A percentile compares a stretch with the other conserved stretches of the same genome.
phyloP scores from a whole-genome alignment of 2,797 vertebrate genomes.

The Rhadinocentrus ornatus region DNA sequence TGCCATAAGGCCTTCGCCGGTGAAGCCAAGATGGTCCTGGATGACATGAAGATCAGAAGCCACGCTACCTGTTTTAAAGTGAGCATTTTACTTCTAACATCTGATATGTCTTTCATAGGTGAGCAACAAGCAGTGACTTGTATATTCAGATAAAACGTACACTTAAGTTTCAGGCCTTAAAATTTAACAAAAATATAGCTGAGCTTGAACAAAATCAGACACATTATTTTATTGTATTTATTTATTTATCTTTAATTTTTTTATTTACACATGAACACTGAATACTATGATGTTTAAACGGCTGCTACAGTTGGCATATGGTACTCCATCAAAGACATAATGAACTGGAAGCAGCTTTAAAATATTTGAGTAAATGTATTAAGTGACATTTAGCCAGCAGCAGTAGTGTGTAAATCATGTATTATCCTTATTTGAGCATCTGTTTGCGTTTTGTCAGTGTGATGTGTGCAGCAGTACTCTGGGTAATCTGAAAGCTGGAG shows the following conservation, averaged over 20 bases:
- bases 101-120: neutral
- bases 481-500: conserved; percentile 91
- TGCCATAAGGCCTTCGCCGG: conserved; percentile 90
- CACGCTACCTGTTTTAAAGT: conserved; percentile 97
- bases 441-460: conserved; percentile 83
- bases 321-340: neutral
- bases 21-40: conserved; percentile 94
- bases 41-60: conserved; percentile 92
- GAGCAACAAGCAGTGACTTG: neutral
- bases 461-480: conserved; percentile 88
- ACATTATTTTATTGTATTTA: neutral
- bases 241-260: neutral
- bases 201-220: neutral
- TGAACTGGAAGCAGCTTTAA: neutral
- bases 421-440: conserved; percentile 24
- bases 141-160: neutral
- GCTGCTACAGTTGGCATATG: neutral
- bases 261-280: neutral
- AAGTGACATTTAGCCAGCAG: neutral
- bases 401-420: conserved; percentile 13
- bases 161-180: neutral
- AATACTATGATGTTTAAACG: neutral
- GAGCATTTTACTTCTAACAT: conserved; percentile 40
- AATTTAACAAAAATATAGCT: neutral
- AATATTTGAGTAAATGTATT: conserved; percentile 1